Evolutionary conservation across 2,888 invertebrate genomes (phyloP), one percentile per base, ranked within the genome.

Genomic region (Stenotaenia linearis): DNA sequence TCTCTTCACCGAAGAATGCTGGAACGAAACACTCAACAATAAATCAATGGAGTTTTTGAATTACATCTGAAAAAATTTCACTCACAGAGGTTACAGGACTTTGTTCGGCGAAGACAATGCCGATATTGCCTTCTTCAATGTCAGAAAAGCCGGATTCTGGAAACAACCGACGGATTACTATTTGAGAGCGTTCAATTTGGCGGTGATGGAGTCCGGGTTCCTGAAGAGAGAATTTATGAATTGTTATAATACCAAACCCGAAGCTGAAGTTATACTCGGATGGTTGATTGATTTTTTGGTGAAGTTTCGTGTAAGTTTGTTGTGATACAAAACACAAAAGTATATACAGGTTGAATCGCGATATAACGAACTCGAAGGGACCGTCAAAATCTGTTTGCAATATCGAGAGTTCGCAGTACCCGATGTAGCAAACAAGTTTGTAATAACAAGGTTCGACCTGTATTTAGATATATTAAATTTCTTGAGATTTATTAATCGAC

Each of bases 121-220:
- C 0, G 84, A 84, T 0, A 91, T 94, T 5, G 91, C 91, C 78
- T 93, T 93, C 0, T 94, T 93, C 84, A 92, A 92, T 84, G 93
- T 91, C 83, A 84, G 89, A 15, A 92, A 92, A 84, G 87, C 88
- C 61, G 93, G 93, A 0, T 96, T 95, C 84, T 87, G 88, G 5
- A 86, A 89, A 10, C 90, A 90, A 0, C 96, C 96, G 0, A 92
- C 93, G 0, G 94, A 96, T 84, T 94, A 93, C 84, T 96, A 95
- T 82, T 88, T 93, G 82, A 88, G 93, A 79, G 92, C 94, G 0
- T 92, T 93, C 83, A 90, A 92, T 84, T 85, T 91, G 40, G 91
- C 87, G 82, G 90, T 91, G 78, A 93, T 93, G 85, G 85, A 86
- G 0, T 92, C 3, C n/a, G n/a, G n/a, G 93, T 93, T 0, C 90